Conservation (phyloP, 1,140 invertebrate species). For the Solenopsis invicta region DNA sequence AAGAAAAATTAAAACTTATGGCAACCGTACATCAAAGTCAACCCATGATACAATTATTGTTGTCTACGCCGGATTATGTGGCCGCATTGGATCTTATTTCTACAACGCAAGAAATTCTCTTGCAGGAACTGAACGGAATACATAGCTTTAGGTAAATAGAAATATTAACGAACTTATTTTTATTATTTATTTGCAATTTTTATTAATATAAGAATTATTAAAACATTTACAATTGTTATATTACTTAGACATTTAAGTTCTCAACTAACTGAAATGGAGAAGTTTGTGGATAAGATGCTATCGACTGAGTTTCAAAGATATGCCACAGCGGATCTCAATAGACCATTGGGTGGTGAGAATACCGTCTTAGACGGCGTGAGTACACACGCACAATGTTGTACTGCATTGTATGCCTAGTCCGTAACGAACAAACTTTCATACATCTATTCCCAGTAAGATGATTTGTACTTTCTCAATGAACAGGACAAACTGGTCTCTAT, state of each 20-base stretch:
- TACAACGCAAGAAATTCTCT: constrained; percentile 97
- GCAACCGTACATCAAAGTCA: constrained; percentile 99
- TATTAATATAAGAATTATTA: constrained; percentile 5
- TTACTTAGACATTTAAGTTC: constrained; percentile 94
- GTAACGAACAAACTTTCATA: constrained; percentile 69
- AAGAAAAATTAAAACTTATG: constrained; percentile 96
- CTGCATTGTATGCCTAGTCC: constrained; percentile 39
- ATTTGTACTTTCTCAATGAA: constrained; percentile 74
- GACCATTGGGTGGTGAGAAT: constrained; percentile 91
- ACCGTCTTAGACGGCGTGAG: constrained; percentile 89
- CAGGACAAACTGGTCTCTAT: constrained; percentile 96
- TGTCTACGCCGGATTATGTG: constrained; percentile 98
- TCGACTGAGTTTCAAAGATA: constrained; percentile 97
- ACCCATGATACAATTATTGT: constrained; percentile 97
- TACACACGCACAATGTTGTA: constrained; percentile 35
- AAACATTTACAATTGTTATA: not conserved
- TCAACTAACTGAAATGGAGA: constrained; percentile 98
- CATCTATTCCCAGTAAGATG: constrained; percentile 75
- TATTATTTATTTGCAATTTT: constrained; percentile 43
- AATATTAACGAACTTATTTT: not conserved
- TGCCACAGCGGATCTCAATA: constrained; percentile 96
- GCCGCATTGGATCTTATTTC: constrained; percentile 98
- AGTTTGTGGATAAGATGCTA: constrained; percentile 98
- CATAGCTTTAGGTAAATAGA: constrained; percentile 93
- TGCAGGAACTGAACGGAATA: constrained; percentile 95